Percentiles rank a stretch among this genome's conserved stretches.
Conservation (phyloP, 2,113 vertebrate species). For the Colossoma macropomum region DNA sequence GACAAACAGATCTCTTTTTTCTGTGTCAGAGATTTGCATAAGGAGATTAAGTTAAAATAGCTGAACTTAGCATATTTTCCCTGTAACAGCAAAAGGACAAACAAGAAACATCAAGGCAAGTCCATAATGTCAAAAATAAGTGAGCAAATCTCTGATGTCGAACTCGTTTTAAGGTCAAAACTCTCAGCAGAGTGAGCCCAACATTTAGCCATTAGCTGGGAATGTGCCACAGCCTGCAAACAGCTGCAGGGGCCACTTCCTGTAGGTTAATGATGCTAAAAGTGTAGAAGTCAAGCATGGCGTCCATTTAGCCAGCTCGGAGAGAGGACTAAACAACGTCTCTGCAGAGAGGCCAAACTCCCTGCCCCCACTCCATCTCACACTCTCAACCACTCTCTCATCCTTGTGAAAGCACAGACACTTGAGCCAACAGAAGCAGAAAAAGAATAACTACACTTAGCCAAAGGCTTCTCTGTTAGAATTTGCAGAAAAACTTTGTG, state of each 20-base stretch:
- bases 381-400: constrained; percentile 4
- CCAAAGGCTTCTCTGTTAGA: constrained; percentile 20
- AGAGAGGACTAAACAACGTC: constrained; percentile 70
- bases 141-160: constrained; percentile 75
- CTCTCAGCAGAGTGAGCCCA: constrained; percentile 72
- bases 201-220: constrained; percentile 77
- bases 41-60: constrained; percentile 14
- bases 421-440: constrained; percentile 27
- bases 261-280: constrained; percentile 85
- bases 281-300: constrained; percentile 81
- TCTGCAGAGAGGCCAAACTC: constrained; percentile 48
- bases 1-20: constrained; percentile 60
- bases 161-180: constrained; percentile 77
- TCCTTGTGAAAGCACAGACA: constrained; percentile 22
- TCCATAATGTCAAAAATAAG: constrained; percentile 75
- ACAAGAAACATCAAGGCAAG: constrained; percentile 70
- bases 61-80: constrained; percentile 19
- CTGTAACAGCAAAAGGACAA: constrained; percentile 62
- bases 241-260: constrained; percentile 83
- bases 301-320: constrained; percentile 69
- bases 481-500: constrained; percentile 17
- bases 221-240: constrained; percentile 65
- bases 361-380: neutral
- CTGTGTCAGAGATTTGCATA: constrained; percentile 26
- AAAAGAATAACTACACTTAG: constrained; percentile 20